phyloP scores from a whole-genome alignment of 2,888 invertebrate species.

The Trileptium ribeirensis region DNA sequence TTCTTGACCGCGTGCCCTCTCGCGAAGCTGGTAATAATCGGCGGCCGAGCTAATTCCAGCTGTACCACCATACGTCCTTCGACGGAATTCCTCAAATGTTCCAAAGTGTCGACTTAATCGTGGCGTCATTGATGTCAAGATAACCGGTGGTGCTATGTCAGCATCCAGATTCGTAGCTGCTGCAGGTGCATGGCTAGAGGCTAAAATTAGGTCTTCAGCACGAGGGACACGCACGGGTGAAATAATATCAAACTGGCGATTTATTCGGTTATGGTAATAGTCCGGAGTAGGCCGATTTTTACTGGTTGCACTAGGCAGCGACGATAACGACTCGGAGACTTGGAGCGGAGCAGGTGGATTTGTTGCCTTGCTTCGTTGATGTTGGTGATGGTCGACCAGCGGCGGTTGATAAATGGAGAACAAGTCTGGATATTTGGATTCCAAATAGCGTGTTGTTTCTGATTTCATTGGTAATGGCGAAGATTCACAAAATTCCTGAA shows the following conservation, averaged over 20 bases:
- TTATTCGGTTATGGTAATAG: neutral
- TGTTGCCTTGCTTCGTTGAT: neutral
- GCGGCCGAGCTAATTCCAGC: neutral
- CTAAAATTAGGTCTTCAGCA: neutral
- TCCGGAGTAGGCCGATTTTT: neutral
- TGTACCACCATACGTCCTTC: neutral
- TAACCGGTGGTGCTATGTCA: neutral
- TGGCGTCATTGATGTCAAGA: neutral
- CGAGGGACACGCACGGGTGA: neutral
- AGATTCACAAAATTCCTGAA: too few species aligned
- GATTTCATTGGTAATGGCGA: neutral
- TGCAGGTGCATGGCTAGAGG: neutral
- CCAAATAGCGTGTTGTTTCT: neutral
- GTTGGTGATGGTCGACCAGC: neutral
- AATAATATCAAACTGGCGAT: neutral
- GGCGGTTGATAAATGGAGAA: neutral
- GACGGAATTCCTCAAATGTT: neutral
- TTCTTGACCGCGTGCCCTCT: neutral
- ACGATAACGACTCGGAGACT: neutral
- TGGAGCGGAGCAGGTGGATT: neutral
- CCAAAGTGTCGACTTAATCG: neutral
- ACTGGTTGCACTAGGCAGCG: neutral
- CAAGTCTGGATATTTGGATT: neutral
- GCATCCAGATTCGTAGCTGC: too few species aligned
- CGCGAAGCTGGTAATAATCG: neutral